Conservation (phyloP, 2,888 invertebrate genomes). For the Agrochola circellaris region DNA sequence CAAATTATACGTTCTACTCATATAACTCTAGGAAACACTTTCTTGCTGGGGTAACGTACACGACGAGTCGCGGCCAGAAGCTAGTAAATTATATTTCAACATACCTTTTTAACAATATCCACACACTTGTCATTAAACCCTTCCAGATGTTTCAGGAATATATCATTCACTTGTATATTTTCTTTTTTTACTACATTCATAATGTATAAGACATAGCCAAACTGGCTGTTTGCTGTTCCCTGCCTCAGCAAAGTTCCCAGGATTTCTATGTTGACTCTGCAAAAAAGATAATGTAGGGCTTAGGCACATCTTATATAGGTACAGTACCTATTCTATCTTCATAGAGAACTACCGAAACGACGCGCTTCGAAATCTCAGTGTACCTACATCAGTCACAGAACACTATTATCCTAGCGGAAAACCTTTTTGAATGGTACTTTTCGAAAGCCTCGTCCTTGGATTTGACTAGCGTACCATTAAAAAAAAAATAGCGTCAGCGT, state of each 20-base stretch:
- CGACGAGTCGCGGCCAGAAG: neutral
- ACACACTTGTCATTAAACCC: conserved; percentile 91
- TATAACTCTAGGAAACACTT: no score
- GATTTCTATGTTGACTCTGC: conserved; percentile 94
- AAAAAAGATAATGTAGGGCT: conserved; percentile 69
- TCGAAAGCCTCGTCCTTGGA: no score
- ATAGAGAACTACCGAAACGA: no score
- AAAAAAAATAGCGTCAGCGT: no score
- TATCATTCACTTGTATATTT: conserved; percentile 91
- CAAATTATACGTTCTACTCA: no score
- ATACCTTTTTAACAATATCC: conserved; percentile 85
- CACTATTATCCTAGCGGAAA: no score
- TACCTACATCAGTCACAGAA: no score
- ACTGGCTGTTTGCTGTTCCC: conserved; percentile 91
- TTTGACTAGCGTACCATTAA: no score
- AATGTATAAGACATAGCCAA: conserved; percentile 92
- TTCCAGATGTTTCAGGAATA: conserved; percentile 92
- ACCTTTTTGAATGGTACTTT: no score
- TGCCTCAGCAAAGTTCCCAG: conserved; percentile 93
- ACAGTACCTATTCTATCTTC: no score
- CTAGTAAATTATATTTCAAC: conserved; percentile 41
- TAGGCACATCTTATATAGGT: neutral
- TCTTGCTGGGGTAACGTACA: no score
- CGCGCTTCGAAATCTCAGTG: no score
- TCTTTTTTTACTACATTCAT: conserved; percentile 92